Base-by-base conservation (phyloP, 2,888 invertebrate genomes). In the Sesia apiformis region DNA sequence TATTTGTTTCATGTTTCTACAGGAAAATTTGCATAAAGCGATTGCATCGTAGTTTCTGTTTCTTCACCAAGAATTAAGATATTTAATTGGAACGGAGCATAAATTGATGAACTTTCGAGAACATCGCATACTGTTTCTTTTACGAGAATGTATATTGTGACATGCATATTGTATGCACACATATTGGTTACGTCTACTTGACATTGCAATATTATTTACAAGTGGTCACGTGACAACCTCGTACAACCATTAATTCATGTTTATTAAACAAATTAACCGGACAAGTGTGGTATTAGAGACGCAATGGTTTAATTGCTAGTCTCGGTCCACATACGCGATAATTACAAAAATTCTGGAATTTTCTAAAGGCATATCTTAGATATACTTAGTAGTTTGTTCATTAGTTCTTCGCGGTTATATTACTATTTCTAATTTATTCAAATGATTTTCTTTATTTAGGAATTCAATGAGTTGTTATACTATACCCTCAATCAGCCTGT, bases 181-280 rank as follows among this genome's bases (percentile, higher is more conserved):
- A 46, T 46, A 46, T 46, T 46, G 46, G 46, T 80, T 79, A 79
- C 81, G 76, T 64, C 73, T 77, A 84, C 77, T 84, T 80, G 81
- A 78, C 81, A 83, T 78, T 74, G 73, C 69, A 62, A 74, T 78
- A 79, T 76, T 73, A 81, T 74, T 76, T 77, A 78, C 73, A 67
- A 72, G 52, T 54, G 63, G 66, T 83, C 84, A 84, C 84, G 81
- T 82, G 83, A 69, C 66, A 51, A 54, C 60, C 55, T 60, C 56
- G 58, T 57, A 57, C 63, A 63, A 67, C 72, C 65, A 81, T 79
- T 84, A 85, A 85, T 85, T 85, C 81, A 79, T 82, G 78, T 85
- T 86, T 84, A 84, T 86, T 81, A 85, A 79, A 85, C 82, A 81
- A 81, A 84, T 85, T 81, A 83, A 81, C 76, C 63, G 74, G 78